These are phyloP conservation scores for Epinotia bilunana DNA, from an alignment of 2,888 invertebrate genomes.

Conservation along the genomic window DNA sequence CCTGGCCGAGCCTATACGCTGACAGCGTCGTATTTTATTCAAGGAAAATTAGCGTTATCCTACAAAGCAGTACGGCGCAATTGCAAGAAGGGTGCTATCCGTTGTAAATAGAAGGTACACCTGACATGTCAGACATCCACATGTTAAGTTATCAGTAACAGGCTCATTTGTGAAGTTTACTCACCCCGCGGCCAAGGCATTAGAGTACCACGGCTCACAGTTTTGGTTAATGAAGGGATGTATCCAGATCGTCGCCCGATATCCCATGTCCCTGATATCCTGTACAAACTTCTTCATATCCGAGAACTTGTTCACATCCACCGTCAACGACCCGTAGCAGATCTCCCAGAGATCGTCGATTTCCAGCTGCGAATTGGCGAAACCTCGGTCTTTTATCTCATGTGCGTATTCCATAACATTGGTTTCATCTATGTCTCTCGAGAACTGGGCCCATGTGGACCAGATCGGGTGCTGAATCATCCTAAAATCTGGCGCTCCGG, in stretches of 20 bases:
- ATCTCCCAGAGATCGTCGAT: conserved; percentile 95
- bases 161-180: conserved; percentile 45
- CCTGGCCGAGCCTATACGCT: too few species aligned
- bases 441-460: conserved; percentile 94
- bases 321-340: conserved; percentile 91
- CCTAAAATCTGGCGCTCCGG: conserved; percentile 84
- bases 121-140: too few species aligned
- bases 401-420: conserved; percentile 87
- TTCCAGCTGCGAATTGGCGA: conserved; percentile 90
- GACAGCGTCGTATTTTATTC: too few species aligned
- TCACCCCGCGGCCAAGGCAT: conserved; percentile 84
- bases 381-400: conserved; percentile 86
- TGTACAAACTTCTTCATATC: conserved; percentile 85
- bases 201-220: conserved; percentile 85
- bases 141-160: too few species aligned
- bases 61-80: too few species aligned
- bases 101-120: too few species aligned
- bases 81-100: too few species aligned
- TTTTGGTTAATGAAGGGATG: conserved; percentile 93
- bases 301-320: conserved; percentile 88
- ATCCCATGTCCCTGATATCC: conserved; percentile 86
- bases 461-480: conserved; percentile 93
- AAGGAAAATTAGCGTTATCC: too few species aligned
- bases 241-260: conserved; percentile 92
- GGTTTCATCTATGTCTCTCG: conserved; percentile 85